phyloP scores from a whole-genome alignment of 2,797 vertebrate species.

The Macropus fuliginosus region DNA sequence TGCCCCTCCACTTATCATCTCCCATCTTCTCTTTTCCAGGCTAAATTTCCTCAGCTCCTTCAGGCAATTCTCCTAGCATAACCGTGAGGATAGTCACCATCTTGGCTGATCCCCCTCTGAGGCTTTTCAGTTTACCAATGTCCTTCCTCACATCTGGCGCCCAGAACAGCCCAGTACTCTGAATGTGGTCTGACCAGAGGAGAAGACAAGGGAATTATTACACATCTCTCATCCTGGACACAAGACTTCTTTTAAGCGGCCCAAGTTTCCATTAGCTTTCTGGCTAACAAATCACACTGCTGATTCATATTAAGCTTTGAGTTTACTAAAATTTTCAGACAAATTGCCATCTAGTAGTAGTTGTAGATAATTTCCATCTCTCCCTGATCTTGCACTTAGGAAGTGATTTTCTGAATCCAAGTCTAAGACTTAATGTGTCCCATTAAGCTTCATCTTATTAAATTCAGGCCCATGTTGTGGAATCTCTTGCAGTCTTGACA shows the following conservation, averaged over 20 bases:
- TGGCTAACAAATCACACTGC: background rate
- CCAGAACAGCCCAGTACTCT: background rate
- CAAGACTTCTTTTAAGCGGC: background rate
- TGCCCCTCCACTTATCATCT: background rate
- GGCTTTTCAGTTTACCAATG: background rate
- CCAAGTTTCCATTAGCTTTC: background rate
- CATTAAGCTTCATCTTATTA: background rate
- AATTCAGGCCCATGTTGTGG: background rate
- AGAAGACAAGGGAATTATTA: background rate
- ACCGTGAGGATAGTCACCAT: background rate
- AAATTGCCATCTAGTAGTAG: background rate
- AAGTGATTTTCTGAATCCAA: background rate
- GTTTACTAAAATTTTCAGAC: background rate
- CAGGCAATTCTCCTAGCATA: background rate
- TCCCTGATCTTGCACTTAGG: background rate
- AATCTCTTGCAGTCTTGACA: background rate
- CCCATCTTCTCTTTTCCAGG: background rate
- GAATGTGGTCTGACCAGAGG: background rate
- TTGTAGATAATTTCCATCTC: background rate
- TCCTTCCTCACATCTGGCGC: background rate
- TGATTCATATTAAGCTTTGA: background rate
- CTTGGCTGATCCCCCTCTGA: background rate
- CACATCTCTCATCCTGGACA: background rate
- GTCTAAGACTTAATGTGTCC: background rate
- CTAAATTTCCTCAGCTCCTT: background rate